Conservation (phyloP, 2,113 vertebrate species). For the Otocyon megalotis region DNA sequence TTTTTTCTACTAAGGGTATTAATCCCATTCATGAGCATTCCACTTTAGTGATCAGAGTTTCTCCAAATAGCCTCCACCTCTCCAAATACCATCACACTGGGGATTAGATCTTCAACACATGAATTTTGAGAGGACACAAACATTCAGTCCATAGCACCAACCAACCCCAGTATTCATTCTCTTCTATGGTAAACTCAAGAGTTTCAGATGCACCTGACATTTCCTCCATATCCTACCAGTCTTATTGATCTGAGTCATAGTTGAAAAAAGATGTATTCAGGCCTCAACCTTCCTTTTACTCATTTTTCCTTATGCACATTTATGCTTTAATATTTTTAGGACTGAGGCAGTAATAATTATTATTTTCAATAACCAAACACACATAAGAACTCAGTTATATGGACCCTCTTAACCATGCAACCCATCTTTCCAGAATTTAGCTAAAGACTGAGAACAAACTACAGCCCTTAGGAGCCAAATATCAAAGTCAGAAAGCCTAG, state of each 20-base stretch:
- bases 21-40: not conserved
- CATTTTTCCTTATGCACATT: not conserved
- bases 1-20: not conserved
- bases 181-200: not conserved
- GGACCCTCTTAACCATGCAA: not conserved
- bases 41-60: not conserved
- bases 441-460: constrained; percentile 18
- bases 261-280: not conserved
- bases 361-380: not conserved
- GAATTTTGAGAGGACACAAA: not conserved
- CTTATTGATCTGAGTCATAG: not conserved
- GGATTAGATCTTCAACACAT: not conserved
- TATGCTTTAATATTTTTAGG: constrained; percentile 24
- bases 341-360: not conserved
- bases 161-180: not conserved
- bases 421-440: not conserved
- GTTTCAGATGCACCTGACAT: not conserved
- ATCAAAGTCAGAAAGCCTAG: not conserved
- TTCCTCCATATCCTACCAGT: not conserved
- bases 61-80: not conserved
- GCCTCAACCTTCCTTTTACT: not conserved
- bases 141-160: not conserved
- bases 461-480: not conserved
- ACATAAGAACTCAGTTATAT: not conserved
- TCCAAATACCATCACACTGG: not conserved